A percentile compares a stretch with the other conserved stretches of the same genome.
These are phyloP conservation scores for Pyrrhosoma nymphula DNA, from an alignment of 2,888 invertebrate genomes.

Conservation along the genomic window DNA sequence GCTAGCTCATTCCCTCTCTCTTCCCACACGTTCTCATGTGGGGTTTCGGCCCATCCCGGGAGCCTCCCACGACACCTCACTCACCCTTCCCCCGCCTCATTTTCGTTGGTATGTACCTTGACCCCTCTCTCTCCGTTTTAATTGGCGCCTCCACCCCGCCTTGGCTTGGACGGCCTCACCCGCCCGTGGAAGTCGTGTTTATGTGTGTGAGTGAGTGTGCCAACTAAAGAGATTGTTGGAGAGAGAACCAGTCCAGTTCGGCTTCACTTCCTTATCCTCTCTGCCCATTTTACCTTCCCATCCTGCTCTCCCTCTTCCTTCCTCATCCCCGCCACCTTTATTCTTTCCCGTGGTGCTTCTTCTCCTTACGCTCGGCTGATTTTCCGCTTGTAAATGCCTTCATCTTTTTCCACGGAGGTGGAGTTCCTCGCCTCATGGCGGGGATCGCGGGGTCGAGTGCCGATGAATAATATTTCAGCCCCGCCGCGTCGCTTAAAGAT, in stretches of 20 bases:
- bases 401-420: background rate
- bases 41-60: background rate
- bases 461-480: background rate
- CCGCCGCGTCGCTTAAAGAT: background rate
- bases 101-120: background rate
- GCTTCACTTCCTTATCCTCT: slow-evolving; percentile 34
- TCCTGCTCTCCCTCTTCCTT: background rate
- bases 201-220: background rate
- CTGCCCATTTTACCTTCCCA: background rate
- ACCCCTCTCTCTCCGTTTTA: slow-evolving; percentile 41
- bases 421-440: background rate
- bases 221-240: slow-evolving; percentile 35
- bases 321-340: background rate
- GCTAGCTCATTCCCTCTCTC: background rate
- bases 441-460: background rate
- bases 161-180: background rate
- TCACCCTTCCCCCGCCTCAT: background rate
- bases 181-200: background rate
- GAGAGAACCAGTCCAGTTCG: slow-evolving; percentile 45
- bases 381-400: slow-evolving; percentile 21
- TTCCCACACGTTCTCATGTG: background rate
- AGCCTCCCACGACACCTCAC: background rate
- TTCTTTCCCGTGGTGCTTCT: background rate
- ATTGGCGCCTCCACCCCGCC: slow-evolving; percentile 34
- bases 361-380: background rate